These are phyloP conservation scores for Drosophila fungiperda DNA, from an alignment of 2,888 invertebrate species.

Conservation along the genomic window DNA sequence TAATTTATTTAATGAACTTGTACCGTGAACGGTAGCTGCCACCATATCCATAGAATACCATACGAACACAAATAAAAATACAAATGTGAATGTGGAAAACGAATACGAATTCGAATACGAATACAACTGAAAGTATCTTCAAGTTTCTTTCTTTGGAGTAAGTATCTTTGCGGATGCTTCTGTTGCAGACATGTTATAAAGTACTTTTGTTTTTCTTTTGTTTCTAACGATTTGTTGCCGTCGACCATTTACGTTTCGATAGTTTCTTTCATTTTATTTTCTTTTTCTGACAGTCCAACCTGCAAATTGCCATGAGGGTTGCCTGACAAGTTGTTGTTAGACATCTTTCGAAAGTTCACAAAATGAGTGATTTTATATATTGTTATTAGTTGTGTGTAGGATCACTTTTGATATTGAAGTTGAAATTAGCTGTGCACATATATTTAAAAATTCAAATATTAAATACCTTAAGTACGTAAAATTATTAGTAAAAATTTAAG, in stretches of 20 bases:
- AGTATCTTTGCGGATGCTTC: conserved; percentile 50
- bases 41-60: conserved; percentile 26
- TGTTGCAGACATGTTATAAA: conserved; percentile 72
- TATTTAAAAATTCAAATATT: too few relatives aligned
- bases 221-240: conserved; percentile 71
- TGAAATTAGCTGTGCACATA: too few relatives aligned
- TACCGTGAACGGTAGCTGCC: conserved; percentile 45
- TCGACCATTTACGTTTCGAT: conserved; percentile 61
- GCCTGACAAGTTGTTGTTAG: neutral
- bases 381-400: neutral
- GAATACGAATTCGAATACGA: conserved; percentile 18
- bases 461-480: too few relatives aligned
- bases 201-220: conserved; percentile 72
- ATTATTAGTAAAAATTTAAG: neutral
- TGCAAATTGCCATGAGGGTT: conserved; percentile 46
- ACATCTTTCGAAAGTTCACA: neutral
- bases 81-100: conserved; percentile 20
- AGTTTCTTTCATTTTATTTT: conserved; percentile 53
- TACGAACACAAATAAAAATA: conserved; percentile 26
- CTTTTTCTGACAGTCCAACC: conserved; percentile 64
- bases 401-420: neutral
- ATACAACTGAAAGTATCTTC: conserved; percentile 33
- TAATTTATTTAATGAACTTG: conserved; percentile 83
- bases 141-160: conserved; percentile 38
- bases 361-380: neutral